Conservation (phyloP, 2,888 invertebrate genomes). For the Stramonita haemastoma region DNA sequence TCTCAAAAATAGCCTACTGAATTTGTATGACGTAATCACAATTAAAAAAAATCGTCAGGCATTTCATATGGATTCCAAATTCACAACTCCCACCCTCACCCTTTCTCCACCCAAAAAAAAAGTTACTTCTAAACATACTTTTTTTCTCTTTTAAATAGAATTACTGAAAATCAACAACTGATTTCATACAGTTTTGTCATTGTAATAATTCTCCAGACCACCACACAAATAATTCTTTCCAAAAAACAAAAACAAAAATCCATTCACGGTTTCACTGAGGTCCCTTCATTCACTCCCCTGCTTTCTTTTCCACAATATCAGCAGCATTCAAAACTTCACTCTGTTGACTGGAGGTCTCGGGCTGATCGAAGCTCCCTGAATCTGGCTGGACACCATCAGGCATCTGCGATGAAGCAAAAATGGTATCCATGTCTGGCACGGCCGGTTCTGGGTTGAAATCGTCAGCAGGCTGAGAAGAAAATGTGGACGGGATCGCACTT, state of each 20-base stretch:
- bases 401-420: conserved; percentile 11
- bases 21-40: too few relatives aligned
- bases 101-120: too few relatives aligned
- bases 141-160: too few relatives aligned
- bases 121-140: too few relatives aligned
- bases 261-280: neutral
- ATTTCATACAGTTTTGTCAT: too few relatives aligned
- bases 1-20: too few relatives aligned
- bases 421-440: conserved; percentile 30
- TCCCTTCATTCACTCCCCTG: conserved; percentile 23
- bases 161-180: too few relatives aligned
- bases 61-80: too few relatives aligned
- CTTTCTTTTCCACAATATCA: conserved; percentile 28
- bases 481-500: neutral
- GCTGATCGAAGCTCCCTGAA: neutral
- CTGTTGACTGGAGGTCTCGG: neutral
- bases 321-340: conserved; percentile 15
- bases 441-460: neutral
- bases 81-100: too few relatives aligned
- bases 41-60: too few relatives aligned
- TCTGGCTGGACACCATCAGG: neutral
- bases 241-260: neutral
- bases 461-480: neutral
- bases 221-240: too few relatives aligned
- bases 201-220: too few relatives aligned